These are phyloP conservation scores for Cheilinus undulatus DNA, from an alignment of 2,113 vertebrate genomes.

Conservation along the genomic window DNA sequence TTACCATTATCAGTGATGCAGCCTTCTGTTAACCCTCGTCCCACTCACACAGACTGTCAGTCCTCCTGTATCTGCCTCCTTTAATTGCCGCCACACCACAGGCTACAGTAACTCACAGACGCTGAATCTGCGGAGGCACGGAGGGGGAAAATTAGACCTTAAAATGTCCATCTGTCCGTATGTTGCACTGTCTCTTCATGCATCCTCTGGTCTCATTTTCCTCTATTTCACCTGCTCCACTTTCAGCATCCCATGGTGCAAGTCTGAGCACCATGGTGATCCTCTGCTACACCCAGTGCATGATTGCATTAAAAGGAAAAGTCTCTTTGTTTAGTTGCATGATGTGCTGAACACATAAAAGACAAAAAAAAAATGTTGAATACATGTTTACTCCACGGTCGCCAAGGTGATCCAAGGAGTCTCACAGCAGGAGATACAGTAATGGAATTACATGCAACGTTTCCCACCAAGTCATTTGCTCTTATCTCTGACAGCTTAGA, in stretches of 20 bases:
- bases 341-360: conserved; percentile 20
- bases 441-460: conserved; percentile 46
- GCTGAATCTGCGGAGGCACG: conserved; percentile 33
- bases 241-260: conserved; percentile 35
- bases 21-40: conserved; percentile 39
- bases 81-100: conserved; percentile 29
- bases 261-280: conserved; percentile 4
- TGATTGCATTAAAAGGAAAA: conserved; percentile 25
- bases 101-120: conserved; percentile 42
- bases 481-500: conserved; percentile 31
- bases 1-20: conserved; percentile 18
- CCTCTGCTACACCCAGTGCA: conserved; percentile 8
- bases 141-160: conserved; percentile 57
- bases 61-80: conserved; percentile 41
- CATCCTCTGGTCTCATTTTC: conserved; percentile 48
- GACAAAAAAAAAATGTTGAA: conserved; percentile 20
- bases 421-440: conserved; percentile 23
- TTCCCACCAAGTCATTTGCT: conserved; percentile 28
- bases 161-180: conserved; percentile 41
- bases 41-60: conserved; percentile 50
- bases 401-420: conserved; percentile 45
- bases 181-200: conserved; percentile 9
- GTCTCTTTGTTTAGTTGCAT: conserved; percentile 32
- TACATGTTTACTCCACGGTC: conserved; percentile 20
- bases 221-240: conserved; percentile 61